Evolutionary conservation across 2,888 invertebrate species (phyloP), one percentile per base, ranked within the genome.

Genomic region (Hydrotaea cyrtoneurina): DNA sequence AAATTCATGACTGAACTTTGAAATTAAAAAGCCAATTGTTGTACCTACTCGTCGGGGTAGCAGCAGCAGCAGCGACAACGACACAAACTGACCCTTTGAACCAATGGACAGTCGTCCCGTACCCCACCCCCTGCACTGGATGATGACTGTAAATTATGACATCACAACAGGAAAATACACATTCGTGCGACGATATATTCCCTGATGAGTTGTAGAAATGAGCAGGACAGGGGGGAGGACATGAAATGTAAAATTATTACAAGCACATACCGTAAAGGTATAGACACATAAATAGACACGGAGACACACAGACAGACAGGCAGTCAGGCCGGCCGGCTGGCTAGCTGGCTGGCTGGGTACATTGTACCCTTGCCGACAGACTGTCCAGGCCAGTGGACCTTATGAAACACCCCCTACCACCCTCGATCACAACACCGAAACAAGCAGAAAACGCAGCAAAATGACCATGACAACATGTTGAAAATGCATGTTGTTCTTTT

Each of bases 191-290:
- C 31, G 31, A 31, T 31, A 88, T 88, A 89, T 88, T 89, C 85
- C 86, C 86, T 87, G 87, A 74, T 87, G 86, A 77, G 72, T 78
- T 80, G 78, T 80, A 59, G 39, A 23, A 71, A 75, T 31, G 31
- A 31, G 7, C 31, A 31, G 31, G 31, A 31, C 31, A 31, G 3
- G 81, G 36, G 89, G 89, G 88, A 88, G 88, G 88, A 89, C 88
- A 88, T 87, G 86, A 86, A 88, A 89, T 89, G 87, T 89, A 89
- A 90, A 89, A 89, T 89, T 89, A 90, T 89, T 89, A 88, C 88
- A 88, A 89, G 89, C 86, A 83, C 64, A 78, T 74, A 39, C 73
- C 77, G 69, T 62, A 77, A 80, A 82, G 81, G 77, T 79, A 82
- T 73, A 79, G 73, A 80, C 36, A 57, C 3, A 73, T 21, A 50